phyloP scores from a whole-genome alignment of 2,113 vertebrate genomes.

The Rynchops niger region DNA sequence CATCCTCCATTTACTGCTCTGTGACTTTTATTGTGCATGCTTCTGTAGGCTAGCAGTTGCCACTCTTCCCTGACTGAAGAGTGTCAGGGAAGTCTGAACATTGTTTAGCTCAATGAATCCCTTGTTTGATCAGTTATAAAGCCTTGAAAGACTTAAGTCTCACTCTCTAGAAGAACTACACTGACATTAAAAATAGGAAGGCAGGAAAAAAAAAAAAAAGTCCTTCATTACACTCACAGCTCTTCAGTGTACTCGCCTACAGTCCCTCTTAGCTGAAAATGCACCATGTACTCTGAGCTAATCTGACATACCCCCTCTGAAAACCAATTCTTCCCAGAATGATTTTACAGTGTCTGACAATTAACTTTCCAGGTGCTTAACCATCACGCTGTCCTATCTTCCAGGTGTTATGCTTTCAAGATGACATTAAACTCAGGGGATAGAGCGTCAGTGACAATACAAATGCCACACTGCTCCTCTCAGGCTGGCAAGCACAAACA shows the following conservation, averaged over 20 bases:
- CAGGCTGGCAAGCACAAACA: neutral
- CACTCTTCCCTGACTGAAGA: neutral
- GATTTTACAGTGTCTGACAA: neutral
- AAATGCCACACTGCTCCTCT: neutral
- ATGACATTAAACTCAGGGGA: neutral
- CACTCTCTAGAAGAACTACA: neutral
- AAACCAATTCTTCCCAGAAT: neutral
- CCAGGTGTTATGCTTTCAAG: neutral
- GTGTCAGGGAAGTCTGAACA: too few species aligned
- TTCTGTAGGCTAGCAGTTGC: neutral
- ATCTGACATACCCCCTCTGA: neutral
- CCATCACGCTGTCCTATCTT: neutral
- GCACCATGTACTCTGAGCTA: neutral
- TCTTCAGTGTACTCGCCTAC: neutral
- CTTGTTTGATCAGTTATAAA: neutral
- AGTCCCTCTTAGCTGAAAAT: neutral
- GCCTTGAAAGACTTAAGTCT: neutral
- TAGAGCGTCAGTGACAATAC: accelerated
- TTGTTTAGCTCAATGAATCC: neutral
- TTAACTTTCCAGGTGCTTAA: neutral
- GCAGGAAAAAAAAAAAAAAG: neutral
- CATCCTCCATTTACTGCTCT: neutral
- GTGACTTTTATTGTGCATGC: neutral
- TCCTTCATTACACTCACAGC: neutral
- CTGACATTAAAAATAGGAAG: neutral